A percentile compares a stretch with the other conserved stretches of the same genome.
Conservation (phyloP, 2,888 invertebrate genomes). For the Hirudinaria manillensis region DNA sequence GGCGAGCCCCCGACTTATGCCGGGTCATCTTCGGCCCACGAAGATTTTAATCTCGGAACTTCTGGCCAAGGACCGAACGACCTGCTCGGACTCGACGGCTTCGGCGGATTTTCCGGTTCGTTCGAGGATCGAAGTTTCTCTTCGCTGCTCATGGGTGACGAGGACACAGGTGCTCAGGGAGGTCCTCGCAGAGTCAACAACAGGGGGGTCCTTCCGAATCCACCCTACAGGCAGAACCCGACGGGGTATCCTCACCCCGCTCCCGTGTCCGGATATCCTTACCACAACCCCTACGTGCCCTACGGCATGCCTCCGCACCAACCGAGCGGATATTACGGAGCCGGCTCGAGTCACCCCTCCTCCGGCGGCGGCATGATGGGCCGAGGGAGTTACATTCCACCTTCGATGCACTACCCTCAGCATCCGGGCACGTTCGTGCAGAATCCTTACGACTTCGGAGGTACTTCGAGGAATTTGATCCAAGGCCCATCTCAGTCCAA, state of each 20-base stretch:
- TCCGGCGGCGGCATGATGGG: not conserved
- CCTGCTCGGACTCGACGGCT: slow-evolving; percentile 24
- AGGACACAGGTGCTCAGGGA: slow-evolving; percentile 1
- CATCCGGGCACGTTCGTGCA: slow-evolving; percentile 13
- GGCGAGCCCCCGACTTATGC: not conserved
- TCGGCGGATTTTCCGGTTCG: slow-evolving; percentile 10
- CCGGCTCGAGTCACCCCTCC: not conserved
- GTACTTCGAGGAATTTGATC: not conserved
- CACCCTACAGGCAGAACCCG: slow-evolving; percentile 28
- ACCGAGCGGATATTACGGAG: not conserved
- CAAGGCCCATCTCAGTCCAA: not conserved
- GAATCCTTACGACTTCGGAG: slow-evolving; percentile 12
- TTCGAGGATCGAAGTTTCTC: slow-evolving; percentile 30
- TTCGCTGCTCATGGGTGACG: slow-evolving; percentile 30
- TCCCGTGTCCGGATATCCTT: slow-evolving; percentile 21
- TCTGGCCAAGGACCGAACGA: not conserved
- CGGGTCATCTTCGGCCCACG: not conserved
- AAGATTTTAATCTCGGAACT: slow-evolving; percentile 4
- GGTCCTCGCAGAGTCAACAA: not conserved
- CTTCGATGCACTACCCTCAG: slow-evolving; percentile 21
- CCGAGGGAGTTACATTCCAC: slow-evolving; percentile 13
- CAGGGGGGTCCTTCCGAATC: not conserved
- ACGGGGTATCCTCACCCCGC: slow-evolving; percentile 20
- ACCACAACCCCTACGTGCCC: slow-evolving; percentile 27
- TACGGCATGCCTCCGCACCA: slow-evolving; percentile 17